Percentiles rank a stretch among this genome's conserved stretches.
Conservation (phyloP, 2,888 invertebrate species). For the Phortica magna region DNA sequence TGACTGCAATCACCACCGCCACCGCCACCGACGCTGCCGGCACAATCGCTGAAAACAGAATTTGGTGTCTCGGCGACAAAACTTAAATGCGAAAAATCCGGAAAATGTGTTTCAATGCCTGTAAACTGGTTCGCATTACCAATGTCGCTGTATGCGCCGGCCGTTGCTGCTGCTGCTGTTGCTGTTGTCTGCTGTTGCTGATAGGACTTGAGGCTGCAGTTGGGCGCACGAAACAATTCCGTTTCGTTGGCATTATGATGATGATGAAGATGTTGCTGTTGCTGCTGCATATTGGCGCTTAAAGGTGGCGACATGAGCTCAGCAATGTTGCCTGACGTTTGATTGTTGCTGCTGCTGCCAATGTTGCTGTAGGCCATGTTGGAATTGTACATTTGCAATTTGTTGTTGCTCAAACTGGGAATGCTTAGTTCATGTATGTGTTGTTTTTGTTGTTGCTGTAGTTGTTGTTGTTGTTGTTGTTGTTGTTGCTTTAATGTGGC, state of each 20-base stretch:
- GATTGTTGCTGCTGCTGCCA: slow-evolving; percentile 37
- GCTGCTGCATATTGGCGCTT: slow-evolving; percentile 56
- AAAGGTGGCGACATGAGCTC: slow-evolving; percentile 67
- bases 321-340: not conserved
- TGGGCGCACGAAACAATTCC: slow-evolving; percentile 61
- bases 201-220: slow-evolving; percentile 58
- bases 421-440: slow-evolving; percentile 10
- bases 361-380: slow-evolving; percentile 45
- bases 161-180: not conserved
- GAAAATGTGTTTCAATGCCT: slow-evolving; percentile 68
- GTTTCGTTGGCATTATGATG: slow-evolving; percentile 10
- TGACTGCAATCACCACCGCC: slow-evolving; percentile 30
- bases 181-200: not conserved
- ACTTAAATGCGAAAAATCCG: slow-evolving; percentile 71
- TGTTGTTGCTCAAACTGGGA: slow-evolving; percentile 21
- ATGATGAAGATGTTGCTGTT: not conserved
- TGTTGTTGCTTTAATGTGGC: slow-evolving; percentile 65
- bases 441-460: not conserved
- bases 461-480: slow-evolving; percentile 55
- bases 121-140: slow-evolving; percentile 52
- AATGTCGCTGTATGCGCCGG: not conserved
- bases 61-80: slow-evolving; percentile 76
- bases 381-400: slow-evolving; percentile 26
- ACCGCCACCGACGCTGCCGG: slow-evolving; percentile 26
- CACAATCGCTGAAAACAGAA: slow-evolving; percentile 74